phyloP scores from a whole-genome alignment of 1,140 invertebrate genomes.

The Caenorhabditis tropicalis region DNA sequence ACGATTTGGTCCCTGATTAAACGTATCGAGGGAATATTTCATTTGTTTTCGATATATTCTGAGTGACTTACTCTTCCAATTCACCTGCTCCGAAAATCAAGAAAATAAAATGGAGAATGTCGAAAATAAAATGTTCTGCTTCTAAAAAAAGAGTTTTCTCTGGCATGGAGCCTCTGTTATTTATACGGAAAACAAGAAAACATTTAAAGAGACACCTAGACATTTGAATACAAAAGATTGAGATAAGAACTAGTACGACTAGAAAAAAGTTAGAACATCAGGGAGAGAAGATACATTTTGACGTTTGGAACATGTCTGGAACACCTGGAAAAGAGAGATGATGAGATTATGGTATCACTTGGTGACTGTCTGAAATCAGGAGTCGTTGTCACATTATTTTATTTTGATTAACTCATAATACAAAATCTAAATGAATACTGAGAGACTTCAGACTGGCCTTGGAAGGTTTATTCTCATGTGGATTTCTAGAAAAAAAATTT shows the following conservation, averaged over 20 bases:
- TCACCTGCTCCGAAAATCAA: too few relatives aligned
- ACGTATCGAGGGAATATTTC: neutral
- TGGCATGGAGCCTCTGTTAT: too few relatives aligned
- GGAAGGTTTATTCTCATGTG: too few relatives aligned
- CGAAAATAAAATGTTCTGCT: too few relatives aligned
- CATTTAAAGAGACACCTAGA: neutral
- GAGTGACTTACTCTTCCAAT: too few relatives aligned
- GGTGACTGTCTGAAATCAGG: too few relatives aligned
- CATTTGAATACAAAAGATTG: neutral
- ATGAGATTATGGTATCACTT: neutral
- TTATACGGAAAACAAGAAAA: neutral
- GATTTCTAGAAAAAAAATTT: too few relatives aligned
- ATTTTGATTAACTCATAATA: too few relatives aligned
- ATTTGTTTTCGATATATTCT: too few relatives aligned
- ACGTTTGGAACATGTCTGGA: neutral
- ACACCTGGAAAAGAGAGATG: neutral
- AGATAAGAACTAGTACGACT: conserved; percentile 1
- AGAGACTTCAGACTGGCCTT: too few relatives aligned
- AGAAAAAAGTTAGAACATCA: neutral
- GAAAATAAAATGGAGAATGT: neutral
- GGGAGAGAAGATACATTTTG: neutral
- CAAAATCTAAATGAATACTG: too few relatives aligned
- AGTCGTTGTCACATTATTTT: too few relatives aligned
- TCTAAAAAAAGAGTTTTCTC: neutral
- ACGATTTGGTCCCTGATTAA: neutral